These are phyloP conservation scores for Ametastegia equiseti DNA, from an alignment of 2,888 invertebrate genomes.

Conservation along the genomic window DNA sequence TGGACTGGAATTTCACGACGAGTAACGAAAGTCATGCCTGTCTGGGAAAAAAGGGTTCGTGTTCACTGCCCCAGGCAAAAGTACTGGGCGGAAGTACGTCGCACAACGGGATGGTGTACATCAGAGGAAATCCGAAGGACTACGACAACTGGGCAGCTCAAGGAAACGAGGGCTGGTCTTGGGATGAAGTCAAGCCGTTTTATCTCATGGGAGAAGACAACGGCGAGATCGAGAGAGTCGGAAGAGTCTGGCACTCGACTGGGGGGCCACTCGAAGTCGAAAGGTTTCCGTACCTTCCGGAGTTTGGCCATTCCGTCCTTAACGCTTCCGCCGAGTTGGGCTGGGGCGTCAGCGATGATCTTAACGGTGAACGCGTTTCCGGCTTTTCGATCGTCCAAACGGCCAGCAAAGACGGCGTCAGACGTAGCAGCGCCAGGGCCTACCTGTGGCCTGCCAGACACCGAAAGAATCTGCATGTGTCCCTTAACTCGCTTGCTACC, in stretches of 20 bases:
- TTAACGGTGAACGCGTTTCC: too few species aligned
- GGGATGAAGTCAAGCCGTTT: slow-evolving; percentile 80
- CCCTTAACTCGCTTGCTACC: slow-evolving; percentile 81
- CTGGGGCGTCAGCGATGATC: too few species aligned
- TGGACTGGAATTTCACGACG: slow-evolving; percentile 85
- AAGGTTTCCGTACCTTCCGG: too few species aligned
- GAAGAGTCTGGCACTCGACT: too few species aligned
- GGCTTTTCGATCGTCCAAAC: slow-evolving; percentile 67
- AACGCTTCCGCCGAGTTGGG: too few species aligned
- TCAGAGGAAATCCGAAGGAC: slow-evolving; percentile 86
- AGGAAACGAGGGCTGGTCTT: slow-evolving; percentile 88
- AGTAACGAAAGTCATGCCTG: slow-evolving; percentile 82
- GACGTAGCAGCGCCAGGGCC: slow-evolving; percentile 81
- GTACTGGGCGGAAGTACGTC: slow-evolving; percentile 85
- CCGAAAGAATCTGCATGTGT: slow-evolving; percentile 80
- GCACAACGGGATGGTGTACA: slow-evolving; percentile 91
- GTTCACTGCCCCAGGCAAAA: slow-evolving; percentile 85
- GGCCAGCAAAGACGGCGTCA: slow-evolving; percentile 78
- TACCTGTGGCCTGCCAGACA: slow-evolving; percentile 79
- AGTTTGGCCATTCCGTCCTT: too few species aligned
- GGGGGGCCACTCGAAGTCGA: too few species aligned
- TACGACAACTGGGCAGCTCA: slow-evolving; percentile 88
- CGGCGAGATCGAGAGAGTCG: too few species aligned
- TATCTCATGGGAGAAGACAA: too few species aligned
- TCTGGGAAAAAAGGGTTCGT: slow-evolving; percentile 75